Conservation (phyloP, 2,797 vertebrate species). For the Notoglanidium macrostoma region DNA sequence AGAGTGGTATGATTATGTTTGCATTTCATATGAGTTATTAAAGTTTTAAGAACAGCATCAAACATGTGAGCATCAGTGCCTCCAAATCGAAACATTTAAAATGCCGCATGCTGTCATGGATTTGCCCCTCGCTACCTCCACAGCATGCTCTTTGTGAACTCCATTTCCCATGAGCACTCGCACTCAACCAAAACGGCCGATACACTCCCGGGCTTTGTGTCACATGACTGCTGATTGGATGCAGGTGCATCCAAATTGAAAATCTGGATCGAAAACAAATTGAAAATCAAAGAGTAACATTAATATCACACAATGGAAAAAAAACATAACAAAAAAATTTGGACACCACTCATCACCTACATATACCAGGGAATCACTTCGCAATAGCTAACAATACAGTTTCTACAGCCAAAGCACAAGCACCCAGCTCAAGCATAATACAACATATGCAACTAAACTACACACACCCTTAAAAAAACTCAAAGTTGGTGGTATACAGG, state of each 20-base stretch:
- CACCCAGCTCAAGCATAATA: not conserved
- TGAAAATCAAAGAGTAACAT: not conserved
- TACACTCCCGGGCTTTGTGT: no score
- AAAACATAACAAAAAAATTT: not conserved
- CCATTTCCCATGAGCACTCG: no score
- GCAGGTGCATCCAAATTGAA: no score
- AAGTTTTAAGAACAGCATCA: constrained; percentile 46
- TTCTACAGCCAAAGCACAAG: not conserved
- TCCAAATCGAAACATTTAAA: not conserved
- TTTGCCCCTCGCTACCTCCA: no score
- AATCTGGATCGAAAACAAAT: not conserved
- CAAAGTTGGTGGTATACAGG: not conserved
- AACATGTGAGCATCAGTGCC: constrained; percentile 13
- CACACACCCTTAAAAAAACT: not conserved
- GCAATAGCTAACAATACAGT: not conserved
- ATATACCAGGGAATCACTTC: not conserved
- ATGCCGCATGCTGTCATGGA: not conserved
- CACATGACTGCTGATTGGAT: no score
- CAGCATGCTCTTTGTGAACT: no score
- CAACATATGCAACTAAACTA: not conserved
- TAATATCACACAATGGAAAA: not conserved
- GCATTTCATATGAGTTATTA: constrained; percentile 40
- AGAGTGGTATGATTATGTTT: constrained; percentile 44
- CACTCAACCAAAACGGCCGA: no score
- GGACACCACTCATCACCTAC: not conserved